phyloP scores from a whole-genome alignment of 2,797 vertebrate genomes.

The Tenualosa thibaudeaui region DNA sequence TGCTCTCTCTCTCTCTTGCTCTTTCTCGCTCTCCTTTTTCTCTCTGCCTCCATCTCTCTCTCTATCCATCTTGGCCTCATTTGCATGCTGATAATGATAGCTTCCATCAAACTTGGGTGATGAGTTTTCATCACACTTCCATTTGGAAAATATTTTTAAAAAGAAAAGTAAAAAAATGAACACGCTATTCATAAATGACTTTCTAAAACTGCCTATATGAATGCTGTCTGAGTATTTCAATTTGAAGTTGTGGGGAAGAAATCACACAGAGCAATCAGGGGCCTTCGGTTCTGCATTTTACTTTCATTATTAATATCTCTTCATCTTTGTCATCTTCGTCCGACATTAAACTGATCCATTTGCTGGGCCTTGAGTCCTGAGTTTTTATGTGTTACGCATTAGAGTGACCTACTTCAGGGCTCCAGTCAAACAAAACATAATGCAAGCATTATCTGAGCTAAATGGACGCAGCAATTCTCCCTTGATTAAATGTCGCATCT shows the following conservation, averaged over 20 bases:
- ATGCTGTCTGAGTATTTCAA: not conserved
- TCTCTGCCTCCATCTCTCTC: not conserved
- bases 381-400: not conserved
- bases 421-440: slow-evolving; percentile 18
- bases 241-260: not conserved
- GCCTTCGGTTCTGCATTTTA: not conserved
- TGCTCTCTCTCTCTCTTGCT: not conserved
- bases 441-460: slow-evolving; percentile 33
- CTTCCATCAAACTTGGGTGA: not conserved
- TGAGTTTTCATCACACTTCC: slow-evolving; percentile 8
- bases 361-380: not conserved
- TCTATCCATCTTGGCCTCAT: not conserved
- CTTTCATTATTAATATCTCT: not conserved
- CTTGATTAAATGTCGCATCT: slow-evolving; percentile 31
- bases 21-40: not conserved
- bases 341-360: not conserved
- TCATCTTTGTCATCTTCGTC: not conserved
- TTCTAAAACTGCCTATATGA: not conserved
- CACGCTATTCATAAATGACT: not conserved
- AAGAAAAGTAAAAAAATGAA: not conserved
- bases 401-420: slow-evolving; percentile 38
- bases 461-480: slow-evolving; percentile 32
- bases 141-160: not conserved
- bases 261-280: not conserved
- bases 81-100: not conserved